Percentiles rank a stretch among this genome's conserved stretches.
phyloP scores from a whole-genome alignment of 2,797 vertebrate genomes.

The Petrocephalus schoutedeni region DNA sequence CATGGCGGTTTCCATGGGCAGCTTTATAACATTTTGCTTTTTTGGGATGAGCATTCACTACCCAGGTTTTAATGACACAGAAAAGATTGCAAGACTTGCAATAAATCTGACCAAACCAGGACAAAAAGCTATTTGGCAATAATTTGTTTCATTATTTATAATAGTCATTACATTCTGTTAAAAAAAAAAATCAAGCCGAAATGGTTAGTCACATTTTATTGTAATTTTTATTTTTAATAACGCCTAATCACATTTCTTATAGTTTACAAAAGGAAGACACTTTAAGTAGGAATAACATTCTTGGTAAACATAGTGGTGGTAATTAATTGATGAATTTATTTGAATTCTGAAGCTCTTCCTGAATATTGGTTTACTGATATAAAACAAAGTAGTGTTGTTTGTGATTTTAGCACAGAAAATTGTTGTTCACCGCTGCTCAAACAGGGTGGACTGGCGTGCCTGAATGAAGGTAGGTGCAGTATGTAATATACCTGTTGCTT shows the following conservation, averaged over 20 bases:
- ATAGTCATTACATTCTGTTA: neutral
- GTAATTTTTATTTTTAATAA: neutral
- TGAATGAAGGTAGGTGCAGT: neutral
- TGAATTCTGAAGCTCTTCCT: neutral
- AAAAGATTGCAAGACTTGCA: neutral
- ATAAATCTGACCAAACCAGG: neutral
- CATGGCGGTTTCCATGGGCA: slow-evolving; percentile 10
- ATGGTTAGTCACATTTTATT: neutral
- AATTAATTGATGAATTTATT: neutral
- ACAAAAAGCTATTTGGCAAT: neutral
- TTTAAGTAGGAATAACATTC: neutral
- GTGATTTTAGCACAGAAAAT: neutral
- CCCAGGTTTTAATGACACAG: neutral
- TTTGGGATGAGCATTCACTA: neutral
- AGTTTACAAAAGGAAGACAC: neutral
- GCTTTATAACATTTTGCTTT: neutral
- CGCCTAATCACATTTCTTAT: neutral
- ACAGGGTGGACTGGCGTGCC: neutral
- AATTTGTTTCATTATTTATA: neutral
- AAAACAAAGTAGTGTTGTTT: neutral
- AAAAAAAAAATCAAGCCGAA: neutral
- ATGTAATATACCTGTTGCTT: neutral
- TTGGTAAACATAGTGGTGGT: neutral
- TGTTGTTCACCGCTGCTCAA: neutral
- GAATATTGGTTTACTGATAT: neutral